Percentiles rank a stretch among this genome's conserved stretches.
Conservation (phyloP, 1,140 invertebrate species). For the Neelides sp. region DNA sequence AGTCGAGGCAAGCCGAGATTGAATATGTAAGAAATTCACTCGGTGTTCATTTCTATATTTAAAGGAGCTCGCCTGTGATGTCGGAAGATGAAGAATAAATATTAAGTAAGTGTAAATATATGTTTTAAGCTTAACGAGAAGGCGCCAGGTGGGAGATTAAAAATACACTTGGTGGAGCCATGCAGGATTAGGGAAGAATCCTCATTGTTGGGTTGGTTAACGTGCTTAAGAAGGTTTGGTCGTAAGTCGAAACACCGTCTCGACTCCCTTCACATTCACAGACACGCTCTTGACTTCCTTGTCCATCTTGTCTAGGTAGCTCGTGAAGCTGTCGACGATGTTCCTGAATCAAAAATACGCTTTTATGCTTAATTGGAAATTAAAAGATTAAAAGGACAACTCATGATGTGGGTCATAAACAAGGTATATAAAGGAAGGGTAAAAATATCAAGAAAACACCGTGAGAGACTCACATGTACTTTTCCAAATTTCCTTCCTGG, state of each 20-base stretch:
- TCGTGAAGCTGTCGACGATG: conserved; percentile 30
- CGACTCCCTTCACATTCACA: conserved; percentile 31
- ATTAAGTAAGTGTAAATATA: too few species aligned
- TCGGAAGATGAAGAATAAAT: too few species aligned
- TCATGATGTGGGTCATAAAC: neutral
- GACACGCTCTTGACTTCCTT: conserved; percentile 25
- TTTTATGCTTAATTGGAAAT: neutral
- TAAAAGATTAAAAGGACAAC: neutral
- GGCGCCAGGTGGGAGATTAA: too few species aligned
- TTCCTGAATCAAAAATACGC: conserved; percentile 20
- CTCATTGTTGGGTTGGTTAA: too few species aligned
- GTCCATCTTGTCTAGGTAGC: conserved; percentile 29
- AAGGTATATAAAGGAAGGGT: neutral
- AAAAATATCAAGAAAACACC: neutral
- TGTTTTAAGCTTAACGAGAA: too few species aligned
- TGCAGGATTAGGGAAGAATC: too few species aligned
- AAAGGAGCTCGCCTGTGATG: too few species aligned
- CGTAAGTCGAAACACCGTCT: conserved; percentile 29
- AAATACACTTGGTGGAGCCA: too few species aligned
- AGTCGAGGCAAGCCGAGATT: too few species aligned
- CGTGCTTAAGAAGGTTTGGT: too few species aligned
- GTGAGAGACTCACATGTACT: conserved; percentile 28
- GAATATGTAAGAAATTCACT: too few species aligned
- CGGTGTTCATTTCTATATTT: too few species aligned
- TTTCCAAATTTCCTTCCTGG: conserved; percentile 24